phyloP scores from a whole-genome alignment of 1,140 invertebrate genomes.

The Euborellia annulipes region DNA sequence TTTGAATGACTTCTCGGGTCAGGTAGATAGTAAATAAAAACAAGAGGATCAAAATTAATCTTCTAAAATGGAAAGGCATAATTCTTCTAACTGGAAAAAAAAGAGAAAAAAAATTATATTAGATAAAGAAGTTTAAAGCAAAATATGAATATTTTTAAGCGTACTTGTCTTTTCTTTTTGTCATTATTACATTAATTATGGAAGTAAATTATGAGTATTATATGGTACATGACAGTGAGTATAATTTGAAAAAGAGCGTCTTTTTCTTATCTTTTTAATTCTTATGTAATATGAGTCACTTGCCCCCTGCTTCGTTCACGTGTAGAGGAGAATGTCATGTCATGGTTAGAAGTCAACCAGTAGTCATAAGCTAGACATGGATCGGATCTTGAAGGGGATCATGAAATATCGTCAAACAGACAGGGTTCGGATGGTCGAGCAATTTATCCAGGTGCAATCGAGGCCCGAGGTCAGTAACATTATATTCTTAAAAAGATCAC shows the following conservation, averaged over 20 bases:
- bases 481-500: no score
- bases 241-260: no score
- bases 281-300: no score
- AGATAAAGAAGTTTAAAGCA: no score
- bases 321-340: no score
- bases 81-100: not conserved
- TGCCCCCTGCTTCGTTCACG: no score
- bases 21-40: conserved; percentile 1
- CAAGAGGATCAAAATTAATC: conserved; percentile 1
- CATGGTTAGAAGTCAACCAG: no score
- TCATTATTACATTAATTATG: no score
- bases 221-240: no score
- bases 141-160: no score
- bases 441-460: conserved; percentile 73
- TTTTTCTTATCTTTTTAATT: conserved; percentile 14
- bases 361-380: conserved; percentile 41
- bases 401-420: conserved; percentile 71
- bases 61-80: not conserved
- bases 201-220: no score
- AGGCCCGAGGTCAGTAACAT: conserved; percentile 59
- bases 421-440: conserved; percentile 70
- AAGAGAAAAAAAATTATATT: conserved; percentile 3
- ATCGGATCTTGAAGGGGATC: conserved; percentile 70
- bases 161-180: no score
- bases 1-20: conserved; percentile 9